Base-by-base conservation (phyloP, 2,113 vertebrate species). In the Paralichthys olivaceus region DNA sequence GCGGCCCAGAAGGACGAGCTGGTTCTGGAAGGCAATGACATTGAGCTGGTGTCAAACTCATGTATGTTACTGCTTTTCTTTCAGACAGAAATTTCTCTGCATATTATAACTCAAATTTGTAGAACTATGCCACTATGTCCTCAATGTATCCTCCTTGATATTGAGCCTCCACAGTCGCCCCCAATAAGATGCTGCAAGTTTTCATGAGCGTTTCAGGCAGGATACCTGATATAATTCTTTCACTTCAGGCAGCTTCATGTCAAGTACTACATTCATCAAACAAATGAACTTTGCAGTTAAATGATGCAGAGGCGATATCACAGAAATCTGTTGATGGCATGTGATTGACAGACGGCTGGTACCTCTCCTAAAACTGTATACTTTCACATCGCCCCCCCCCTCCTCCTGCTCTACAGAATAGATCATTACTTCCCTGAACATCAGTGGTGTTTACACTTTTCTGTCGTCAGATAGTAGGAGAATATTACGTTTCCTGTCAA, bases 21-120 rank as follows among this genome's bases (percentile, higher is more conserved):
- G 84, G 93, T 99, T 73, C 96, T 99, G 88, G 97, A 99, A 94
- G 98, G 98, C 58, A 99, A 99, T 69, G 97, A 99, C 71, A 96
- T 99, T 87, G 98, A 99, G 90, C 90, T 99, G 93, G 98, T 99
- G 75, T 99, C 98, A 62, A 99, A 99, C 93, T 99, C 98, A 65
- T 96, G 98, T 99, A 92, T 57, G 94, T 93, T 6, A 13, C 29
- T 12, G 0, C 2, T 2, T 34, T 37, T 45, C 20, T 23, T 12
- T 12, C 15, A 34, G 1, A 7, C 12, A 23, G 6, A 7, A 15
- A 15, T 25, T 15, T 22, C 4, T 40, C 12, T 40, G 20, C 59
- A 61, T 19, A 47, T 47, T 47, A 19, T 47, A 3, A 47, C 43
- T 3, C 47, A 7, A 49, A 49, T n/a, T 53, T 53, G 6, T 15